These are phyloP conservation scores for Pelecanoides urinatrix DNA, from an alignment of 2,113 vertebrate species.

Conservation along the genomic window DNA sequence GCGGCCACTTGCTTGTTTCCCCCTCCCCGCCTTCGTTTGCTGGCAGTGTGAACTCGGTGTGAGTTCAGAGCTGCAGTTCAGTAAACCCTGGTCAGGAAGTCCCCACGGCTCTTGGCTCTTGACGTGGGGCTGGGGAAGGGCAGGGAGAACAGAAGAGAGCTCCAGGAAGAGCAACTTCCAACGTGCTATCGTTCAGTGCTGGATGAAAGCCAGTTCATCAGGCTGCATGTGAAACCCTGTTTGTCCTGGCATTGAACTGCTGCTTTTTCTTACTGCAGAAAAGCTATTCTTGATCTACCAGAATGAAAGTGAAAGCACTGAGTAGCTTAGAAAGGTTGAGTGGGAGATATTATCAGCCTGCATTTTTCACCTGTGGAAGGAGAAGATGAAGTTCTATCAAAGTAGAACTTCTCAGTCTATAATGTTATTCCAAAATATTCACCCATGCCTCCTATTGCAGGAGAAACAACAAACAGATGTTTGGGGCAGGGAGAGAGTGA, in stretches of 20 bases:
- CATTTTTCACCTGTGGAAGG: neutral
- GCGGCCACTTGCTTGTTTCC: neutral
- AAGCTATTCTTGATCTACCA: neutral
- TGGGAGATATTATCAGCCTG: neutral
- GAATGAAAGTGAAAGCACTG: neutral
- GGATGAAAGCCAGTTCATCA: neutral
- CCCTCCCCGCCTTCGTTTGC: neutral
- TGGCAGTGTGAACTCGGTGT: fast-evolving
- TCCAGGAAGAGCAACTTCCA: neutral
- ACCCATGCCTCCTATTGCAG: neutral
- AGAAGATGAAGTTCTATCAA: neutral
- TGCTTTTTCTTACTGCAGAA: neutral
- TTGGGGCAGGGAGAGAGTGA: neutral
- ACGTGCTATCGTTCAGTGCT: neutral
- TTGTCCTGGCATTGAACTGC: neutral
- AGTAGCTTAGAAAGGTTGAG: neutral
- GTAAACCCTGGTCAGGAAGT: neutral
- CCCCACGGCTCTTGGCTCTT: neutral
- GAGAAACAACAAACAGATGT: neutral
- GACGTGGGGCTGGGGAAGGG: neutral
- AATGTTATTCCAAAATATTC: neutral
- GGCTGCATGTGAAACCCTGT: neutral
- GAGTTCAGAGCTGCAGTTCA: neutral
- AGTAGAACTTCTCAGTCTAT: neutral
- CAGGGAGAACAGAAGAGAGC: too few relatives aligned